Base-by-base conservation (phyloP, 2,113 vertebrate genomes). In the Colistium nudipinnis region DNA sequence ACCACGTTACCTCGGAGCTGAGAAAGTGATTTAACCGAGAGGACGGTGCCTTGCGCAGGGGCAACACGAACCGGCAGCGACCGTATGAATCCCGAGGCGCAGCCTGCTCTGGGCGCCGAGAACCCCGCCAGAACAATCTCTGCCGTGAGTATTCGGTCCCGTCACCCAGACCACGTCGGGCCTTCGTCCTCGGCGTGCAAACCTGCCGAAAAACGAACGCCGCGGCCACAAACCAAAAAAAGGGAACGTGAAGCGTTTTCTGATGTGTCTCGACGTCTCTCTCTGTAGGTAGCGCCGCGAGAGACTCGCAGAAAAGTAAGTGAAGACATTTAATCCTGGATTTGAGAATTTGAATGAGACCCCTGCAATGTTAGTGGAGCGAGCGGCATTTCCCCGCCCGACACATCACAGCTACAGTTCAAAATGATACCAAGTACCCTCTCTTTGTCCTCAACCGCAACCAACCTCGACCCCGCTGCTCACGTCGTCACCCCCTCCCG, bases 101-200 rank as follows among this genome's bases (percentile, higher is more conserved):
- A 3, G 0, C 81, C 1, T 95, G 94, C 62, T 81, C 78, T 25
- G 0, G 14, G 0, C 95, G 94, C 65, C 0, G 0, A 7, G 14
- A 2, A 17, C 78, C 84, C 10, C 95, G 94, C 38, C 2, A 9
- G 16, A 25, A 82, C 0, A 90, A 72, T 0, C 83, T 94, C 22
- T 96, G 94, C 54, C 3, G 93, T 95, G 87, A 94, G 94, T 93
- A 54, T 65, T 41, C n/a, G 3, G 1, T 28, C 14, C 33, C 4
- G 13, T 19, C n/a, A n/a, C n/a, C n/a, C n/a, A n/a, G n/a, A n/a
- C n/a, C n/a, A n/a, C n/a, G n/a, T n/a, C n/a, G n/a, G n/a, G n/a
- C n/a, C n/a, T n/a, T n/a, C n/a, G n/a, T n/a, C n/a, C n/a, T n/a
- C n/a, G n/a, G n/a, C n/a, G n/a, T n/a, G n/a, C n/a, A n/a, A n/a